Evolutionary conservation across 2,888 invertebrate genomes (phyloP).

Genomic region (Lepidocyrtoides sp.): DNA sequence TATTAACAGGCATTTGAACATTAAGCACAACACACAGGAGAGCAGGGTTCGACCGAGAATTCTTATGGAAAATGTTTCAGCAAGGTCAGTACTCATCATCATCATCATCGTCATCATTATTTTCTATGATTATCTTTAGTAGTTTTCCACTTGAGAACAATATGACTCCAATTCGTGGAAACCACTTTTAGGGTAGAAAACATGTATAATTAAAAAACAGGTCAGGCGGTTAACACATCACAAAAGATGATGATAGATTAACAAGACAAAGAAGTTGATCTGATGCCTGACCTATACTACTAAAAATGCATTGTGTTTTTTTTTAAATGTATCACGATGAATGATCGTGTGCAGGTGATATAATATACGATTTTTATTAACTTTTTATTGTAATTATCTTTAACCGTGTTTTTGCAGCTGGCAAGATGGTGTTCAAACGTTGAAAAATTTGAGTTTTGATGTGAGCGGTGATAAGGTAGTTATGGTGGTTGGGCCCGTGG

Average conservation of each 20-base stretch:
- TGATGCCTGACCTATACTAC: slow-evolving; percentile 17
- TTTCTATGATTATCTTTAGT: background rate
- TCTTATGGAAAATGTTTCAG: slow-evolving; percentile 74
- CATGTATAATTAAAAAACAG: slow-evolving; percentile 18
- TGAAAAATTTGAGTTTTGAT: slow-evolving; percentile 75
- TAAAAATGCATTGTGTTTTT: slow-evolving; percentile 10
- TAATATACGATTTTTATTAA: background rate
- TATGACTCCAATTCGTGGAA: background rate
- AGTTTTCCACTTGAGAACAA: slow-evolving; percentile 23
- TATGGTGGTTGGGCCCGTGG: slow-evolving; percentile 81
- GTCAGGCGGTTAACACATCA: slow-evolving; percentile 1
- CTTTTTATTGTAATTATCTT: background rate
- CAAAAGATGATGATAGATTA: background rate
- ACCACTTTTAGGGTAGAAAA: slow-evolving; percentile 1
- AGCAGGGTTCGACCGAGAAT: slow-evolving; percentile 86
- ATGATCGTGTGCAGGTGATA: background rate
- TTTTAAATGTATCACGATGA: background rate
- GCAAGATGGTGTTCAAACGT: slow-evolving; percentile 58
- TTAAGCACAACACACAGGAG: slow-evolving; percentile 59
- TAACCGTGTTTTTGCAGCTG: slow-evolving; percentile 68
- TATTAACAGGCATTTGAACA: slow-evolving; percentile 59
- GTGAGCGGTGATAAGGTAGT: slow-evolving; percentile 76
- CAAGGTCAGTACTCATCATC: slow-evolving; percentile 62
- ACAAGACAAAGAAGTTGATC: slow-evolving; percentile 21
- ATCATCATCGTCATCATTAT: too few relatives aligned